Percentiles rank a stretch among this genome's conserved stretches.
These are phyloP conservation scores for Crioceris asparagi DNA, from an alignment of 2,888 invertebrate genomes.

Conservation along the genomic window DNA sequence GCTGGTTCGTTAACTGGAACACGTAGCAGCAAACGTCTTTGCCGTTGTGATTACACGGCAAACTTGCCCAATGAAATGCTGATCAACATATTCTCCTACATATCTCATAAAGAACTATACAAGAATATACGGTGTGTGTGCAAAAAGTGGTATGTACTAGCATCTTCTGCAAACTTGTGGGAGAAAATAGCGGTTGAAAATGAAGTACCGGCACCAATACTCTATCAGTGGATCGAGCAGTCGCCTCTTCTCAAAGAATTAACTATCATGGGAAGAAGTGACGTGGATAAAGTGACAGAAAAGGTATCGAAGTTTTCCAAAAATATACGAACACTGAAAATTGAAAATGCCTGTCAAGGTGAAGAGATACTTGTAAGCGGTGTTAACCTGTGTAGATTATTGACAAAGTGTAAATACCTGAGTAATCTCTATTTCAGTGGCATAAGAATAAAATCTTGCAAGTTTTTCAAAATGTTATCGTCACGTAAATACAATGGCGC, in stretches of 20 bases:
- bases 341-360: constrained; percentile 18
- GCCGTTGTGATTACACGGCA: no score
- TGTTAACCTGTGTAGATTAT: constrained; percentile 15
- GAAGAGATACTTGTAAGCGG: constrained; percentile 12
- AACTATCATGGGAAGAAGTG: constrained; percentile 14
- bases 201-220: constrained; percentile 17
- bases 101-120: constrained; percentile 18
- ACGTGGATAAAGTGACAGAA: constrained; percentile 16
- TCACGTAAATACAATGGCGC: constrained; percentile 8
- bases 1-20: no score
- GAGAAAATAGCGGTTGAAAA: constrained; percentile 17
- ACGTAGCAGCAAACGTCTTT: no score
- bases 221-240: constrained; percentile 20
- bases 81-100: constrained; percentile 20
- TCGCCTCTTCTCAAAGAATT: constrained; percentile 20
- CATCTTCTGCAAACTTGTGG: constrained; percentile 20
- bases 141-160: constrained; percentile 20
- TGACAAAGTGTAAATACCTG: constrained; percentile 19
- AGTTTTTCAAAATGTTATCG: constrained; percentile 19
- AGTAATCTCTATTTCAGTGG: constrained; percentile 18
- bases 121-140: constrained; percentile 18
- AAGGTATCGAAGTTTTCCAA: constrained; percentile 15
- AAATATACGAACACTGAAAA: constrained; percentile 15
- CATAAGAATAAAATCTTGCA: constrained; percentile 18
- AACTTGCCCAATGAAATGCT: constrained; percentile 22